Evolutionary conservation across 2,888 invertebrate genomes (phyloP).

Genomic region (Invenusta paracnida): DNA sequence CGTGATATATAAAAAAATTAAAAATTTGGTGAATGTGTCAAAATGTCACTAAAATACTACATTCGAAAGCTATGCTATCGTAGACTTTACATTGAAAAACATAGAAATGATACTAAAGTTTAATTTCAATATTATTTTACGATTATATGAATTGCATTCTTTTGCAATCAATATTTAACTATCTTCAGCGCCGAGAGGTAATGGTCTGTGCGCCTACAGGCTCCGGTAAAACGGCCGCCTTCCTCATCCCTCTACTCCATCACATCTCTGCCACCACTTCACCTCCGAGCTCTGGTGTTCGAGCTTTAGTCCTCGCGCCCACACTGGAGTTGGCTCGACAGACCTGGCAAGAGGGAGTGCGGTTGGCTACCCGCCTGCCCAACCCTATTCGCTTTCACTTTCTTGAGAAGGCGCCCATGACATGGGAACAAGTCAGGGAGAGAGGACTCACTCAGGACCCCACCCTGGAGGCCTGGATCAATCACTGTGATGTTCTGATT

Average conservation of each 20-base stretch:
- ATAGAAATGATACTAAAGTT: too few relatives aligned
- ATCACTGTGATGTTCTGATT: not conserved
- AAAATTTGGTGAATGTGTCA: too few relatives aligned
- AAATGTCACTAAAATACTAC: too few relatives aligned
- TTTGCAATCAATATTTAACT: too few relatives aligned
- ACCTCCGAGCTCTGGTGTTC: conserved; percentile 64
- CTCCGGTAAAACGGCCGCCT: conserved; percentile 92
- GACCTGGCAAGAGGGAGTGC: conserved; percentile 61
- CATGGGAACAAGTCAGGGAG: not conserved
- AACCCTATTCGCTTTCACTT: not conserved
- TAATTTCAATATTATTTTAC: too few relatives aligned
- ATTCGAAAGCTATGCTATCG: too few relatives aligned
- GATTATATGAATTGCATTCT: too few relatives aligned
- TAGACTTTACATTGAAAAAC: too few relatives aligned
- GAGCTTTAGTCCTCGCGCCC: conserved; percentile 82
- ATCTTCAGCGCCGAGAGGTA: conserved; percentile 69
- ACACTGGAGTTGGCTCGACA: conserved; percentile 87
- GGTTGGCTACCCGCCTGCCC: not conserved
- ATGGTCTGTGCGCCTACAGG: conserved; percentile 94
- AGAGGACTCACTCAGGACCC: not conserved
- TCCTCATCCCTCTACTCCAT: conserved; percentile 80
- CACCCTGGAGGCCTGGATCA: not conserved
- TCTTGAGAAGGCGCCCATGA: not conserved
- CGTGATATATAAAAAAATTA: too few relatives aligned
- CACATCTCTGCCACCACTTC: conserved; percentile 69